A percentile compares a stretch with the other conserved stretches of the same genome.
Evolutionary conservation across 2,888 invertebrate genomes (phyloP).

Genomic region (Saturnia japonica): DNA sequence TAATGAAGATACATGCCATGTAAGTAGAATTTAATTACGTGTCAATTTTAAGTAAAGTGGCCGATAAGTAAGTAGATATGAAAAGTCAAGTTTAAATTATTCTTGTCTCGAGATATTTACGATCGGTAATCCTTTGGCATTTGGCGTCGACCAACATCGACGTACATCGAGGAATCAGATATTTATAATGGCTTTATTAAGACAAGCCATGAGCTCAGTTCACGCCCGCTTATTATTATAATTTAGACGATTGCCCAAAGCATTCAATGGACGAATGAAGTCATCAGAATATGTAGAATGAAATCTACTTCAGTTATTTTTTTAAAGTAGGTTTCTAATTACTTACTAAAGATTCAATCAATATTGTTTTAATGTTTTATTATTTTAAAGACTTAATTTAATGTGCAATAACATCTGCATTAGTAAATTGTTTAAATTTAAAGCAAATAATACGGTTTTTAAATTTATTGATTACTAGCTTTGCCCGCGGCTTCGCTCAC

Average conservation of each 20-base stretch:
- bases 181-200: slow-evolving; percentile 82
- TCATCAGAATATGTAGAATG: slow-evolving; percentile 55
- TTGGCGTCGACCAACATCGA: slow-evolving; percentile 59
- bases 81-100: slow-evolving; percentile 49
- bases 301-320: slow-evolving; percentile 28
- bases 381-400: neutral
- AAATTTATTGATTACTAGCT: too few relatives aligned
- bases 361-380: neutral
- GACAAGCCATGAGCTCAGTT: slow-evolving; percentile 69
- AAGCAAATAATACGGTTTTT: too few relatives aligned
- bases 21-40: slow-evolving; percentile 32
- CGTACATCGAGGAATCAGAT: slow-evolving; percentile 71
- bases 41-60: slow-evolving; percentile 38
- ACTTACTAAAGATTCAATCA: neutral
- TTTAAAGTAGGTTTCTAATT: slow-evolving; percentile 23
- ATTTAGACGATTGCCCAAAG: slow-evolving; percentile 80
- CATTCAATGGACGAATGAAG: slow-evolving; percentile 70
- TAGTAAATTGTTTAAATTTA: neutral
- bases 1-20: slow-evolving; percentile 18
- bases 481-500: too few relatives aligned
- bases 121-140: slow-evolving; percentile 67
- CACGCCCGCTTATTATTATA: slow-evolving; percentile 81
- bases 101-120: slow-evolving; percentile 53
- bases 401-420: neutral
- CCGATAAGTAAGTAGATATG: slow-evolving; percentile 42